Evolutionary conservation across 2,888 invertebrate species (phyloP).

Genomic region (Phengaris alcon): DNA sequence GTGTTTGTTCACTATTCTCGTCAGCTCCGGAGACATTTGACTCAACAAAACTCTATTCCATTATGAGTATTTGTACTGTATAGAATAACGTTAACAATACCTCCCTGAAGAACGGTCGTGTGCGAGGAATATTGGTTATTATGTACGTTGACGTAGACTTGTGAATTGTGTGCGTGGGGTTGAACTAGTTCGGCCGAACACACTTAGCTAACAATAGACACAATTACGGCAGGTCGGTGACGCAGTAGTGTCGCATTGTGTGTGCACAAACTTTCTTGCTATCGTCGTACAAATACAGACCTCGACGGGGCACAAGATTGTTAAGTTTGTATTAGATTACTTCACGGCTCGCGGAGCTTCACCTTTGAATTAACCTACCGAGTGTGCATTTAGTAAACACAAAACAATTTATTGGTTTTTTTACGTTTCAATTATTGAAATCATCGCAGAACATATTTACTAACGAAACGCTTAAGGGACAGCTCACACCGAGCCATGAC

Average conservation of each 20-base stretch:
- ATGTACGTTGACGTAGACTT: background rate
- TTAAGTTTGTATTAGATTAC: slow-evolving; percentile 21
- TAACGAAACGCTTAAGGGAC: no score
- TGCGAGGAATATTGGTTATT: slow-evolving; percentile 27
- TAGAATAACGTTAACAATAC: slow-evolving; percentile 41
- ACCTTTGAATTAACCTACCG: background rate
- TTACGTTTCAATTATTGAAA: no score
- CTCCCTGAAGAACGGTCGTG: slow-evolving; percentile 36
- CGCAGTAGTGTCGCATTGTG: slow-evolving; percentile 30
- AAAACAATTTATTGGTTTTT: no score
- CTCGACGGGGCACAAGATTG: slow-evolving; percentile 11
- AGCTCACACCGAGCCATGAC: no score
- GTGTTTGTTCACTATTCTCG: slow-evolving; percentile 40
- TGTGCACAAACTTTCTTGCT: slow-evolving; percentile 28
- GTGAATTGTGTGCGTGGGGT: background rate
- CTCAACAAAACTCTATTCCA: slow-evolving; percentile 41
- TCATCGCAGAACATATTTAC: no score
- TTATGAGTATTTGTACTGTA: slow-evolving; percentile 40
- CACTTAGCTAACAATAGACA: slow-evolving; percentile 36
- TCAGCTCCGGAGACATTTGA: slow-evolving; percentile 42
- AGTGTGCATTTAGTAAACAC: no score
- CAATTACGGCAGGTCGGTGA: slow-evolving; percentile 36
- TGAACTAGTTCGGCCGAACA: slow-evolving; percentile 28
- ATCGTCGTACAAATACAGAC: slow-evolving; percentile 26
- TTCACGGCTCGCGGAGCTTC: slow-evolving; percentile 8